Evolutionary conservation across 2,888 invertebrate species (phyloP), one percentile per base, ranked within the genome.

Genomic region (Plemyria rubiginata): DNA sequence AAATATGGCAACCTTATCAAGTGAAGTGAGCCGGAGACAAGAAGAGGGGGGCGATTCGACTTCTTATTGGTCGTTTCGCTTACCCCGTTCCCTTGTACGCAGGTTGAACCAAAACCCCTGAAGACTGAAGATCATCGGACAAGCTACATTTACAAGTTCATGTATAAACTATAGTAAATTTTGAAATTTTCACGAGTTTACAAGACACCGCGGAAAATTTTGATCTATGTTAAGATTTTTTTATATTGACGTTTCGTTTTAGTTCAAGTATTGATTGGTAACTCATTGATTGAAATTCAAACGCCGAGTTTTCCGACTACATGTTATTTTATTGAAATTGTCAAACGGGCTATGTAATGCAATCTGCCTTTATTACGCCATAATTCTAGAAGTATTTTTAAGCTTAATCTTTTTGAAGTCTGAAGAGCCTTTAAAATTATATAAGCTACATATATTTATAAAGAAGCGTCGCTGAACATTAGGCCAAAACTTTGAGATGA

Each of bases 61-160:
- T 79, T 71, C 55, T 72, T 67, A 75, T 80, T 75, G 79, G 88
- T 88, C 87, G 89, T 81, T 70, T 88, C 90, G 90, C 89, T 91
- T 81, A 91, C 88, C 86, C 65, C 88, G 82, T 90, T 90, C 84
- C 88, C 83, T 91, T 92, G 81, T 90, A 88, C 87, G 88, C 92
- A 92, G 92, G 92, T 92, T 92, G 84, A 92, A 92, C 85, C 92
- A 92, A 76, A 92, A 92, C 74, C 92, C 92, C 67, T 92, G 88
- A 91, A 82, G 69, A 65, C 54, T 65, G 68, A 71, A 66, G 68
- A 71, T 50, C 68, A 45, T 40, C 63, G 63, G 55, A 59, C 59
- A 60, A 61, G 49, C 65, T 60, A 55, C 65, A 46, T 40, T 53
- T 41, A 56, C 55, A 52, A 64, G 57, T 65, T 60, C 64, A 65